phyloP scores from a whole-genome alignment of 2,888 invertebrate genomes.

The Eupithecia insigniata region DNA sequence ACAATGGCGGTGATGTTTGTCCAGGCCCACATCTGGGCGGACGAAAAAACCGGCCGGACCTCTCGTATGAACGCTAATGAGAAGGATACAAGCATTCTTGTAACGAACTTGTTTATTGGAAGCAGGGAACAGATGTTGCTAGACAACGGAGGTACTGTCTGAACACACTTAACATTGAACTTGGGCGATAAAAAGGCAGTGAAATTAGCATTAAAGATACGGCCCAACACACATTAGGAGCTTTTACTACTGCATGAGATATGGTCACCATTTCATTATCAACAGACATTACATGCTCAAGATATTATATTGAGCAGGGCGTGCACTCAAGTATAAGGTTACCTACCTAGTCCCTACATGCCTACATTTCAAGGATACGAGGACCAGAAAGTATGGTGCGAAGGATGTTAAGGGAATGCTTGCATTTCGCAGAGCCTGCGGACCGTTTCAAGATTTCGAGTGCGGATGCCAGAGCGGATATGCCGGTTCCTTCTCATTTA shows the following conservation, averaged over 20 bases:
- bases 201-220: constrained; percentile 81
- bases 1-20: constrained; percentile 76
- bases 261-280: constrained; percentile 11
- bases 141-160: constrained; percentile 69
- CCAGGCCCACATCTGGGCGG: constrained; percentile 81
- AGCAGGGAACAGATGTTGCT: constrained; percentile 66
- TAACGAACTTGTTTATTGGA: constrained; percentile 71
- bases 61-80: constrained; percentile 81
- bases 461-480: constrained; percentile 81
- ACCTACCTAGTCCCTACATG: neutral
- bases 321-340: neutral
- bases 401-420: constrained; percentile 25
- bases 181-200: constrained; percentile 77
- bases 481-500: constrained; percentile 73
- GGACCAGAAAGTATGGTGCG: neutral
- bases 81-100: constrained; percentile 53
- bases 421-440: constrained; percentile 46
- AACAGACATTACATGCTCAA: constrained; percentile 1
- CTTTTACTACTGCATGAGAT: constrained; percentile 32
- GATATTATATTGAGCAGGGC: neutral
- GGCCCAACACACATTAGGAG: constrained; percentile 46
- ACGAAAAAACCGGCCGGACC: constrained; percentile 79
- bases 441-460: constrained; percentile 67
- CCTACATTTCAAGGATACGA: neutral
- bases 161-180: constrained; percentile 76